Percentiles rank a stretch among this genome's conserved stretches.
Evolutionary conservation across 2,113 vertebrate species (phyloP).

Genomic region (Catagonus wagneri): DNA sequence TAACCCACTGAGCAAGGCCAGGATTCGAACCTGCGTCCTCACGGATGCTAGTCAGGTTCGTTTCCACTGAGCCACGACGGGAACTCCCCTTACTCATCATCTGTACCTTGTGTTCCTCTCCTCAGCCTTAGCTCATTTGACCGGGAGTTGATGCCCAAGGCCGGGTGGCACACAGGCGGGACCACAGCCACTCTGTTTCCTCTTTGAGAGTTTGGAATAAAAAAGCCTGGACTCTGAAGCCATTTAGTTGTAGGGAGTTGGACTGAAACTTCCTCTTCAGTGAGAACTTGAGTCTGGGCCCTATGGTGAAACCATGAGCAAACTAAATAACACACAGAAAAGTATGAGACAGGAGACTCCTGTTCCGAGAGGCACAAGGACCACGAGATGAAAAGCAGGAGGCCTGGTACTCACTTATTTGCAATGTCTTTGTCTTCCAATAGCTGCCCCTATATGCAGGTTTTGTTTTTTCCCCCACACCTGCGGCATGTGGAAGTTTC

Average conservation of each 20-base stretch:
- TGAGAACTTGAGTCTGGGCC: background rate
- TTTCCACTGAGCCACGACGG: too few species aligned
- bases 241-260: background rate
- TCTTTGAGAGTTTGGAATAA: background rate
- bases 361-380: background rate
- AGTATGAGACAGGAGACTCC: background rate
- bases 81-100: too few species aligned
- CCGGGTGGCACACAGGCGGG: background rate
- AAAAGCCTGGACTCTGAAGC: background rate
- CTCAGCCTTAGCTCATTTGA: background rate
- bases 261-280: background rate
- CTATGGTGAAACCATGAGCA: background rate
- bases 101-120: fast-evolving
- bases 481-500: too few species aligned
- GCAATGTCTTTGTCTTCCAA: background rate
- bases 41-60: too few species aligned
- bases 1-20: too few species aligned
- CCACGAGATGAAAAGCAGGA: fast-evolving
- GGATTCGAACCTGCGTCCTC: too few species aligned
- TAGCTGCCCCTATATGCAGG: background rate
- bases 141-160: background rate
- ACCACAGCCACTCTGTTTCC: background rate
- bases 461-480: too few species aligned
- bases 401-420: background rate
- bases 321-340: background rate